Evolutionary conservation across 2,888 invertebrate genomes (phyloP).

Genomic region (Eupithecia subumbrata): DNA sequence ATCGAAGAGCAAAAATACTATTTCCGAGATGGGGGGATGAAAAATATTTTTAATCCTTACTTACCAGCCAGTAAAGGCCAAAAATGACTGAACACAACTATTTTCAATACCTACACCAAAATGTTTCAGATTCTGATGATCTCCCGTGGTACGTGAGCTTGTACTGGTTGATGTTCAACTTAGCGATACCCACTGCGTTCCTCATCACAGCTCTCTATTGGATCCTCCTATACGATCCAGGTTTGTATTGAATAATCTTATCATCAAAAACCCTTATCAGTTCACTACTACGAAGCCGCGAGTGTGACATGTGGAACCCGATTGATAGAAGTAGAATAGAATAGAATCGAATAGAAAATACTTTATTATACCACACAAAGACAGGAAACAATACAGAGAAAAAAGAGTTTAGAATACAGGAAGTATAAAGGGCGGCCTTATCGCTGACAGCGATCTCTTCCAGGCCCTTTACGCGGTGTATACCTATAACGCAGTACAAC

Average conservation of each 20-base stretch:
- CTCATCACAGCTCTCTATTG: constrained; percentile 77
- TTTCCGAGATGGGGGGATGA: no score
- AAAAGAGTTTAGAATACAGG: no score
- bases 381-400: no score
- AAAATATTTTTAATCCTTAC: neutral
- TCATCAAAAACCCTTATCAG: neutral
- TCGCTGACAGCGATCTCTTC: no score
- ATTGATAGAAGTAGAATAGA: neutral
- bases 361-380: no score
- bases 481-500: no score
- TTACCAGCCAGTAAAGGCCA: neutral
- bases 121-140: constrained; percentile 42
- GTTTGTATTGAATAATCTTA: constrained; percentile 48
- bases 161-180: constrained; percentile 76
- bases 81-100: neutral
- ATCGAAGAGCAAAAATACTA: no score
- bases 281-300: neutral
- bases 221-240: constrained; percentile 70
- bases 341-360: no score
- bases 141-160: constrained; percentile 72
- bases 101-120: neutral
- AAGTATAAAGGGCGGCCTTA: no score
- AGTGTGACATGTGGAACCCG: neutral
- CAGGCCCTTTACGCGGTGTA: no score
- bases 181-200: constrained; percentile 62